phyloP scores from a whole-genome alignment of 2,888 invertebrate genomes.

The Vesta saturnalis region DNA sequence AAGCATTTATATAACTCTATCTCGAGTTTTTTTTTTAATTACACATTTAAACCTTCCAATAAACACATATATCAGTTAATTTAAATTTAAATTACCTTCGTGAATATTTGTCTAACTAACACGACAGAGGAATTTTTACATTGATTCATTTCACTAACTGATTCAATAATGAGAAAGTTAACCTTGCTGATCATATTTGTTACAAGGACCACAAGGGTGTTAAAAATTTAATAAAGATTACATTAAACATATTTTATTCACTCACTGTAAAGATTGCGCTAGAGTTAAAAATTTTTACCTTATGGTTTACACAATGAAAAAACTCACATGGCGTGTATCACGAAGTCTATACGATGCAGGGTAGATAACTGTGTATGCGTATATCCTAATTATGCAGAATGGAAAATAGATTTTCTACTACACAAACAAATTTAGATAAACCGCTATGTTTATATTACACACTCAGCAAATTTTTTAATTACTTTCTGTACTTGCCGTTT shows the following conservation, averaged over 20 bases:
- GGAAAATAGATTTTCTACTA: not conserved
- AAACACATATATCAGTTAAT: slow-evolving; percentile 6
- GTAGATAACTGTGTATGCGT: slow-evolving; percentile 31
- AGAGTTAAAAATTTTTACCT: too few relatives aligned
- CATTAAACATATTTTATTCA: slow-evolving; percentile 1
- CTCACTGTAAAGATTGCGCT: too few relatives aligned
- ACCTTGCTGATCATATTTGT: slow-evolving; percentile 12
- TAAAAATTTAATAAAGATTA: slow-evolving; percentile 4
- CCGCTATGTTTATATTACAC: not conserved
- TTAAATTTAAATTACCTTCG: slow-evolving; percentile 4
- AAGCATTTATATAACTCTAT: not conserved
- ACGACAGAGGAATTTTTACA: slow-evolving; percentile 19
- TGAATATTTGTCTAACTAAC: slow-evolving; percentile 9
- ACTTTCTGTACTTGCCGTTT: not conserved
- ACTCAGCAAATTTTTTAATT: not conserved
- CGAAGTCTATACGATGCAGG: slow-evolving; percentile 27
- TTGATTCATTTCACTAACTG: slow-evolving; percentile 11
- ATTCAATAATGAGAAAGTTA: slow-evolving; percentile 9
- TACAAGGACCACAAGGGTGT: slow-evolving; percentile 10
- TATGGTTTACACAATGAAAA: not conserved
- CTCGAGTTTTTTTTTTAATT: not conserved
- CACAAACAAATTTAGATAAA: slow-evolving; percentile 17
- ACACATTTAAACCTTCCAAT: not conserved
- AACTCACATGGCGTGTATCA: slow-evolving; percentile 25
- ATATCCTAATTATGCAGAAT: slow-evolving; percentile 29